Evolutionary conservation across 2,888 invertebrate species (phyloP).

Genomic region (Theretra japonica): DNA sequence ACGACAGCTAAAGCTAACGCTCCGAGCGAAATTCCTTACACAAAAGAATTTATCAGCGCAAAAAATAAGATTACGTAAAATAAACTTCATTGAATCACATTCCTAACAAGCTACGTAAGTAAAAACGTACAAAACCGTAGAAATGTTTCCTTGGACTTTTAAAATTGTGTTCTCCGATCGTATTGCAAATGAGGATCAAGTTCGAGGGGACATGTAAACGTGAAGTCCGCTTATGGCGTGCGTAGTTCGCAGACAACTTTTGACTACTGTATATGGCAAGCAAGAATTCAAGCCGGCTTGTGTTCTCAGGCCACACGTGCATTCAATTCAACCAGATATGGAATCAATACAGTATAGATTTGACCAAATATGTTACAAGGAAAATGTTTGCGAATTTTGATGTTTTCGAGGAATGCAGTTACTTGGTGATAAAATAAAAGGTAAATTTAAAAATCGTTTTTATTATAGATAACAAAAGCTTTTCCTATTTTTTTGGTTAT

Average conservation of each 20-base stretch:
- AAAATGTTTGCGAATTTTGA: slow-evolving; percentile 10
- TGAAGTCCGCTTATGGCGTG: slow-evolving; percentile 25
- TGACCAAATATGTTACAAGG: slow-evolving; percentile 19
- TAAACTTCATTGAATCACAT: slow-evolving; percentile 17
- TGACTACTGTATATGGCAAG: slow-evolving; percentile 23
- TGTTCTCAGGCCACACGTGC: slow-evolving; percentile 1
- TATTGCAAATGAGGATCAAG: slow-evolving; percentile 32
- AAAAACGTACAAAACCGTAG: background rate
- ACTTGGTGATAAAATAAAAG: no score
- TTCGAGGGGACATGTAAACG: slow-evolving; percentile 32
- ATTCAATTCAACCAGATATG: slow-evolving; percentile 13
- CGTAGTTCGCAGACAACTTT: slow-evolving; percentile 28
- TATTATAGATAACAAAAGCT: no score
- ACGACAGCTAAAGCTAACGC: slow-evolving; percentile 9
- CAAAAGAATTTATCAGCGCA: slow-evolving; percentile 14
- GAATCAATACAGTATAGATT: slow-evolving; percentile 14
- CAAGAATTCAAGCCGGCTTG: slow-evolving; percentile 7
- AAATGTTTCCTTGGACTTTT: slow-evolving; percentile 13
- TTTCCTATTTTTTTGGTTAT: no score
- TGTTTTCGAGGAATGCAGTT: background rate
- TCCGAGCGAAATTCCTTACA: slow-evolving; percentile 10
- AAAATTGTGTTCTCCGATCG: slow-evolving; percentile 10
- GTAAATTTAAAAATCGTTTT: no score
- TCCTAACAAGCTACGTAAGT: slow-evolving; percentile 20
- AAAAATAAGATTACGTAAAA: slow-evolving; percentile 24